Evolutionary conservation across 2,888 invertebrate genomes (phyloP).

Genomic region (Oxycera nigricornis): DNA sequence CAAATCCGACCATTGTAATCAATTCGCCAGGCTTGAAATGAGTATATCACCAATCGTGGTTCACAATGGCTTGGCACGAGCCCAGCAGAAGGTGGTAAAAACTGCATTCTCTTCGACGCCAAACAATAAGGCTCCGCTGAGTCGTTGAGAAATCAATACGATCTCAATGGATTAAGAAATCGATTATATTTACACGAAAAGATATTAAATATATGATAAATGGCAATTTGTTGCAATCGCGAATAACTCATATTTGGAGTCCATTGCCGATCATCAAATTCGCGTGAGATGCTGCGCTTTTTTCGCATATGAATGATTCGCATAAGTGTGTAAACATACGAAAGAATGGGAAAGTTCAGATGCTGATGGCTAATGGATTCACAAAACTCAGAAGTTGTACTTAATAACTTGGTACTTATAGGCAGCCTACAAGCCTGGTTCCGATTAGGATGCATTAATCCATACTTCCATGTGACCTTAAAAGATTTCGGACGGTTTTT

Average conservation of each 20-base stretch:
- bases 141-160: conserved; percentile 20
- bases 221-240: conserved; percentile 12
- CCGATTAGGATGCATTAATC: too few species aligned
- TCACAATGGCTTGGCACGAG: conserved; percentile 29
- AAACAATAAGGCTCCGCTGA: conserved; percentile 9
- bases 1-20: neutral
- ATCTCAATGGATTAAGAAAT: conserved; percentile 8
- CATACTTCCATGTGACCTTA: too few species aligned
- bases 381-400: too few species aligned
- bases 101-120: neutral
- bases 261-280: neutral
- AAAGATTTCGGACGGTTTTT: too few species aligned
- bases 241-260: neutral
- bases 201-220: conserved; percentile 19
- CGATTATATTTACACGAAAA: conserved; percentile 6
- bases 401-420: too few species aligned
- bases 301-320: neutral
- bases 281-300: neutral
- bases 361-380: too few species aligned
- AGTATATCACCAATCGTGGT: neutral
- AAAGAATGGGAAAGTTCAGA: neutral
- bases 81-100: conserved; percentile 8
- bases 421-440: too few species aligned
- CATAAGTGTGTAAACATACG: neutral
- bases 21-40: conserved; percentile 5